A percentile compares a stretch with the other conserved stretches of the same genome.
Conservation (phyloP, 2,113 vertebrate genomes). For the Corythaixoides concolor region DNA sequence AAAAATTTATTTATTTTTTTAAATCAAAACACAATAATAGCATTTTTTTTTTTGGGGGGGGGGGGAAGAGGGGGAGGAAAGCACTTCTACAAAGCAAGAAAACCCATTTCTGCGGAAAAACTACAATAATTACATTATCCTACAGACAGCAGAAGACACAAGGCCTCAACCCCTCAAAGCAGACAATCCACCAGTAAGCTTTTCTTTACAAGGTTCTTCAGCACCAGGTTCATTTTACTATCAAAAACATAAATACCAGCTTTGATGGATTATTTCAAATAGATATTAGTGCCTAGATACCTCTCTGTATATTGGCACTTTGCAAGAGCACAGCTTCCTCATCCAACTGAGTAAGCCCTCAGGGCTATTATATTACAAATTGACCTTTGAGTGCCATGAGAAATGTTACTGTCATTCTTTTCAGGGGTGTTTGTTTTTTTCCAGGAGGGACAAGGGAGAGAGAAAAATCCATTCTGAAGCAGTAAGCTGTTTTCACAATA, state of each 20-base stretch:
- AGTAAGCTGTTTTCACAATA: conserved; percentile 10
- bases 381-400: conserved; percentile 11
- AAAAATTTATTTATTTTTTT: neutral
- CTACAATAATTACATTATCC: neutral
- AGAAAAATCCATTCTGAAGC: neutral
- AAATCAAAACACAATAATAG: neutral
- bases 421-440: neutral
- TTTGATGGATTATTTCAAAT: neutral
- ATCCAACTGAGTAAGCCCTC: neutral
- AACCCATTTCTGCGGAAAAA: neutral
- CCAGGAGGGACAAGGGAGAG: neutral
- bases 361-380: neutral
- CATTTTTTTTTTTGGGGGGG: neutral
- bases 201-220: neutral
- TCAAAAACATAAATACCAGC: neutral
- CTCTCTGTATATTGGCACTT: neutral
- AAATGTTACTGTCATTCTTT: neutral
- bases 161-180: neutral
- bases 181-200: neutral
- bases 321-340: neutral
- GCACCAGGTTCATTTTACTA: neutral
- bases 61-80: too few relatives aligned
- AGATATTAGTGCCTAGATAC: neutral
- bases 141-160: neutral
- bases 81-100: neutral